Evolutionary conservation across 92 coral and sea anemone species (phyloP), one percentile per base, ranked within the genome.

Genomic region (Pocillopora grandis): DNA sequence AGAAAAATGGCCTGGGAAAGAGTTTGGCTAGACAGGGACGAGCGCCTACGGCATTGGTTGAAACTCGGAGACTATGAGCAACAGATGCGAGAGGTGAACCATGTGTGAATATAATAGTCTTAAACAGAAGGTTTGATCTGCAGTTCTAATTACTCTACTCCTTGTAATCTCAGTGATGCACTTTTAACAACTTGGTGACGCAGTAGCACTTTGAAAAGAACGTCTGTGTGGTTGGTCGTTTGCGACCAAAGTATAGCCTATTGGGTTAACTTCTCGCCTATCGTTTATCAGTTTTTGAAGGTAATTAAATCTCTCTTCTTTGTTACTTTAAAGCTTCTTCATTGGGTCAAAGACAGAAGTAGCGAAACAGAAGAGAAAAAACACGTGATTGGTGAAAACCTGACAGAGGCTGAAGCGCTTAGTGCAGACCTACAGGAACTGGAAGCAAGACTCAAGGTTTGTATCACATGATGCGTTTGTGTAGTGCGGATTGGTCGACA

Each of bases 381-480:
- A 84, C 92, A 87, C 85, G 80, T 76, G 49, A 90, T 96, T 20
- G 98, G 98, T 2, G 98, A 94, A 75, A 88, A 90, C 83, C 86
- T 90, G 75, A 85, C 79, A 37, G 96, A 96, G 67, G 98, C 92
- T 2, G 89, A 86, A 52, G 88, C 93, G 5, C 88, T 96, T 11
- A 82, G 82, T 59, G 77, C 91, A 8, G 91, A 87, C 63, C 89
- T 89, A 56, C 85, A 88, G 59, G 90, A 81, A 83, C 90, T 94
- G 80, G 98, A 96, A 65, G 60, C 62, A 52, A 87, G 89, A 36
- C 91, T 96, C 62, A 92, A 90, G 98, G 98, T 96, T 88, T 68
- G 95, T 82, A 10, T 68, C 55, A 56, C 66, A 27, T 56, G 75
- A 66, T 69, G 62, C 16, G 27, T 17, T 37, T 7, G 52, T 42